These are phyloP conservation scores for Festucalex cinctus DNA, from an alignment of 2,113 vertebrate genomes.

Conservation along the genomic window DNA sequence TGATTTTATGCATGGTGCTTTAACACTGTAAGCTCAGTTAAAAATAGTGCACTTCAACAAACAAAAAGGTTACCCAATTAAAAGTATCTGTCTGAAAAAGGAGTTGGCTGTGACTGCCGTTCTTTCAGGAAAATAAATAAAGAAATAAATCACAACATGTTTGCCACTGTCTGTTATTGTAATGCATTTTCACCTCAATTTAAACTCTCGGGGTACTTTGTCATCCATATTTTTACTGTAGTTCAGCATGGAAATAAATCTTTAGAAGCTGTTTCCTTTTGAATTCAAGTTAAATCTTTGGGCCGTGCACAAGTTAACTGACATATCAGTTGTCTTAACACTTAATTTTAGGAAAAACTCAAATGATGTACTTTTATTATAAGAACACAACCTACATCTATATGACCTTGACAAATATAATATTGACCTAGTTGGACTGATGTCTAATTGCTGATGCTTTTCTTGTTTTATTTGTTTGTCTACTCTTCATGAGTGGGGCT, in stretches of 20 bases:
- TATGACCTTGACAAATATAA: not conserved
- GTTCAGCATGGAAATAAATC: conserved; percentile 49
- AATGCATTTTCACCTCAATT: conserved; percentile 47
- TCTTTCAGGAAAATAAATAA: conserved; percentile 38
- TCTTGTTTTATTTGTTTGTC: not conserved
- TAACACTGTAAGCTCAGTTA: conserved; percentile 50
- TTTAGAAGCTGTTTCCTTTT: conserved; percentile 38
- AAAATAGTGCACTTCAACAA: conserved; percentile 57
- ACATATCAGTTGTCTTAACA: not conserved
- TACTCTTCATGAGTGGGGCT: not conserved
- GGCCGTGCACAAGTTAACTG: not conserved
- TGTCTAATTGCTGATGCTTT: not conserved
- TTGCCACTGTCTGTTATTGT: conserved; percentile 28
- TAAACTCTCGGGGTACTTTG: conserved; percentile 13
- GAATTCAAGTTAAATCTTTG: conserved; percentile 18
- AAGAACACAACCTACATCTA: not conserved
- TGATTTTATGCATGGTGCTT: conserved; percentile 29
- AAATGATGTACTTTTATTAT: not conserved
- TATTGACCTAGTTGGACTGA: not conserved
- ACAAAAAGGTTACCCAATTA: conserved; percentile 68
- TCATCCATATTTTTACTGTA: conserved; percentile 23
- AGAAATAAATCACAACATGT: conserved; percentile 39
- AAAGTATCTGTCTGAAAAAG: conserved; percentile 63
- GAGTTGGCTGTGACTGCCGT: conserved; percentile 23
- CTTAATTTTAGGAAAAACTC: not conserved